phyloP scores from a whole-genome alignment of 2,113 vertebrate species.

The Miniopterus natalensis region DNA sequence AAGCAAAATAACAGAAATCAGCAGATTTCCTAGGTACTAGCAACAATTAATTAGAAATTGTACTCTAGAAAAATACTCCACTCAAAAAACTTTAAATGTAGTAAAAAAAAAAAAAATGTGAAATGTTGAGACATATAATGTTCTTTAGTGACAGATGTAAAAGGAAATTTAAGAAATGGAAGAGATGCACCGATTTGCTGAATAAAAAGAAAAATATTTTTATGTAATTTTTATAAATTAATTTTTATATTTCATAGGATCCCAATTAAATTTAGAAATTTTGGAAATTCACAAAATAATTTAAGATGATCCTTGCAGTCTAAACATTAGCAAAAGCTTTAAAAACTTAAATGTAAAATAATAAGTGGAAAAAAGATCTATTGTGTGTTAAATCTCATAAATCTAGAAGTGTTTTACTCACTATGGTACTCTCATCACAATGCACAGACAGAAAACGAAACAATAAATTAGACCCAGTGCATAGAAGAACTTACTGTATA shows the following conservation, averaged over 20 bases:
- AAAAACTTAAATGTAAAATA: not conserved
- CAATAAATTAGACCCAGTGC: not conserved
- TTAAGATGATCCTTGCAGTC: not conserved
- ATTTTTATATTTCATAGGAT: not conserved
- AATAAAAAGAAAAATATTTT: not conserved
- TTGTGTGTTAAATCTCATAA: not conserved
- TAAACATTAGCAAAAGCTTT: not conserved
- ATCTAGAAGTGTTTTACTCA: not conserved
- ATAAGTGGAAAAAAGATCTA: not conserved
- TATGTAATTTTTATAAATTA: not conserved
- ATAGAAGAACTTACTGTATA: not conserved
- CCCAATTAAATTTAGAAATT: not conserved
- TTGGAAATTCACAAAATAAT: not conserved
- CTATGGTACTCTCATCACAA: not conserved
- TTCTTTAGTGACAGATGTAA: not conserved
- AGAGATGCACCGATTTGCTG: not conserved
- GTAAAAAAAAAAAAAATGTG: not conserved
- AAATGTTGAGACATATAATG: not conserved
- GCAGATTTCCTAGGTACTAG: not conserved
- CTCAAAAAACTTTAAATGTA: not conserved
- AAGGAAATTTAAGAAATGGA: not conserved
- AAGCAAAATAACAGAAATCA: not conserved
- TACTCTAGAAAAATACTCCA: not conserved
- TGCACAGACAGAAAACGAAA: not conserved
- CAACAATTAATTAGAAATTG: conserved; percentile 12